Evolutionary conservation across 92 coral and sea anemone species (phyloP).

Genomic region (Porites rus): DNA sequence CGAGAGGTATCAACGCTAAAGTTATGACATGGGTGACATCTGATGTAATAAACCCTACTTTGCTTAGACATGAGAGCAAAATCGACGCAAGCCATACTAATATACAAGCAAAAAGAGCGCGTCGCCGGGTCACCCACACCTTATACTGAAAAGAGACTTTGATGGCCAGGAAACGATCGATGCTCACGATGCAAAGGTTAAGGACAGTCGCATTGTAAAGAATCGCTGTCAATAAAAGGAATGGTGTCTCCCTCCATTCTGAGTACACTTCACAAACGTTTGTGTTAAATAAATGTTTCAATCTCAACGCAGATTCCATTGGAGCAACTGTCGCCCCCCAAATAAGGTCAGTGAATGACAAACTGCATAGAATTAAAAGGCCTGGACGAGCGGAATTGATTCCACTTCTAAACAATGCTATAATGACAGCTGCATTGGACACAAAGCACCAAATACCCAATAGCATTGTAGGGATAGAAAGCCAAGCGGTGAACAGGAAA

Average conservation of each 20-base stretch:
- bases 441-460: constrained; percentile 16
- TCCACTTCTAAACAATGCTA: background rate
- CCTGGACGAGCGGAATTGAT: constrained; percentile 20
- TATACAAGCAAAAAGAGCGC: background rate
- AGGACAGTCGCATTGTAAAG: background rate
- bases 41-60: no score
- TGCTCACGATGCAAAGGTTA: background rate
- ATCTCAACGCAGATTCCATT: background rate
- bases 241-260: background rate
- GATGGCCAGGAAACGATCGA: background rate
- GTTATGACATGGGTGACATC: no score
- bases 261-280: background rate
- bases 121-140: background rate
- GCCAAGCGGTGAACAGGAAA: background rate
- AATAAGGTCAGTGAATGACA: background rate
- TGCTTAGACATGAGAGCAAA: background rate
- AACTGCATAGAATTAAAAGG: constrained; percentile 9
- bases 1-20: no score
- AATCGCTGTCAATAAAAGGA: background rate
- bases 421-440: constrained; percentile 14
- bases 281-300: background rate
- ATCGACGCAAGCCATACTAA: background rate
- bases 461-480: background rate
- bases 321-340: constrained; percentile 9
- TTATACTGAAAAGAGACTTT: background rate